Evolutionary conservation across 2,888 invertebrate species (phyloP), one percentile per base, ranked within the genome.

Genomic region (Limenitis camilla): DNA sequence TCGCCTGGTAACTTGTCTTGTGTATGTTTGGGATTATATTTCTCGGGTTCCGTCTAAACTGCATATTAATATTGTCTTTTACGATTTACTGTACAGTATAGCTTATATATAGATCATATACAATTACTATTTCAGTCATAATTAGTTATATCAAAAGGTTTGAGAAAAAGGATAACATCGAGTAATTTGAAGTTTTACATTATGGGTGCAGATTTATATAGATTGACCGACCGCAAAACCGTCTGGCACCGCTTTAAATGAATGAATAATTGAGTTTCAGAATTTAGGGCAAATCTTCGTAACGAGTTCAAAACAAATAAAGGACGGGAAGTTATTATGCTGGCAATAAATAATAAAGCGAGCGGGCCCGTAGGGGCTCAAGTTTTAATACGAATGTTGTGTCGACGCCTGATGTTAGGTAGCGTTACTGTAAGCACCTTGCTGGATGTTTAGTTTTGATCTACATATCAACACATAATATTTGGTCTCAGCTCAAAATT

Each of bases 271-370:
- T 68, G 72, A 76, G 76, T 79, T 81, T 75, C 69, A 66, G 78
- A 82, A 81, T 81, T 81, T 73, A 64, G 74, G 67, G 72, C 71
- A 76, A 84, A 85, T 85, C 85, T 85, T 81, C 70, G 61, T 77
- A 85, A 84, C 84, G 84, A 82, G 84, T 84, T 82, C 75, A 69
- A 76, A 81, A 83, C 82, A 83, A 84, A 84, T 82, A 81, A 81
- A 79, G 71, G 71, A 64, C 61, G 66, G 64, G 67, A 76, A 77
- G 74, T 81, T 81, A 78, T 83, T 81, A 81, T 71, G 69, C 71
- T 59, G 67, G 80, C 76, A 78, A 85, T 86, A 85, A 85, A 86
- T 85, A 85, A 85, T 86, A 84, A 76, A 84, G 71, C 73, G 65
- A 81, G 69, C 72, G 63, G 65, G 69, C 66, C 68, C 66, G 63